Evolutionary conservation across 92 coral and sea anemone species (phyloP), one percentile per base, ranked within the genome.

Genomic region (Umimayanthus kanabou): DNA sequence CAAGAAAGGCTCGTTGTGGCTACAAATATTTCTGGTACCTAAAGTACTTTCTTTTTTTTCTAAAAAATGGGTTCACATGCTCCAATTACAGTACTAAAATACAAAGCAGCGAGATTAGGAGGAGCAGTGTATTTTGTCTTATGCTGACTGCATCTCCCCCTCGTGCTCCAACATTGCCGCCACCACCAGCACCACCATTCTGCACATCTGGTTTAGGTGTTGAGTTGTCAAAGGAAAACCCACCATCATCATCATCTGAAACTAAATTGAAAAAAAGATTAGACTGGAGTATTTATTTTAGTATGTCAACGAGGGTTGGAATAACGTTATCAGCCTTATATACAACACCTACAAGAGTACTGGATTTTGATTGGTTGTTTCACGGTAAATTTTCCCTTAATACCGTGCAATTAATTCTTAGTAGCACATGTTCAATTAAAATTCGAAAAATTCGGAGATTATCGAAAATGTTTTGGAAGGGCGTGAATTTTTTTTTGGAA

Each of bases 91-190:
- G 26, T 39, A 81, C 28, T 39, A 81, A 81, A 65, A 81, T 39
- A 70, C 22, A 69, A 83, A 83, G 42, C 6, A 83, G 39, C 13
- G 87, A 70, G 3, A 50, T 37, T 18, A 83, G 16, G 29, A 83
- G 9, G n/a, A 83, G 45, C 18, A 47, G 15, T 13, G 67, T 30
- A 49, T 30, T 70, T 83, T 83, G 87, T 70, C 87, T 83, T 42
- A 47, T 28, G 58, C 64, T 83, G 15, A 9, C 22, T 25, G 87
- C 87, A 70, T 83, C 77, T 28, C 87, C 87, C 5, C 78, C 85
- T 81, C 85, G 70, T 14, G 67, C 87, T 6, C 77, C 78, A 15
- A 45, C 65, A 15, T 71, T 71, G 20, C 23, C 43, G 2, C 77
- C 86, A 6, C 61, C 87, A 45, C 4, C 25, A 6, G 4, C 79